Evolutionary conservation across 2,888 invertebrate genomes (phyloP).

Genomic region (Epiblema foenella): DNA sequence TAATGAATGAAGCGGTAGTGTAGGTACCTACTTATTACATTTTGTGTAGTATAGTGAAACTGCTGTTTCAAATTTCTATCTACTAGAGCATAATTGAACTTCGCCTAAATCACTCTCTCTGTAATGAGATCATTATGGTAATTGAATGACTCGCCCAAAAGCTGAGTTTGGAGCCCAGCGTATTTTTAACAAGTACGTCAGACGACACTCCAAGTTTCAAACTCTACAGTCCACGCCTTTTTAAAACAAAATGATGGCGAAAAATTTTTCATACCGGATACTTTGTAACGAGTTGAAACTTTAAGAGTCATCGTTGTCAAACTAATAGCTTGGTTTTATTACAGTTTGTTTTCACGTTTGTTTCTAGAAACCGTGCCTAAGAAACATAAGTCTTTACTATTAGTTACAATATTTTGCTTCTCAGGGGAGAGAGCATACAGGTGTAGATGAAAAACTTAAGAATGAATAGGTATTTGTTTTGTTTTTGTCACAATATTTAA

Average conservation of each 20-base stretch:
- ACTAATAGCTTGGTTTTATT: constrained; percentile 14
- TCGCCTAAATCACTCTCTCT: constrained; percentile 37
- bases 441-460: no score
- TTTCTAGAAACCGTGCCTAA: background rate
- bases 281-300: constrained; percentile 23
- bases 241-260: constrained; percentile 47
- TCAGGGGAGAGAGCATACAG: no score
- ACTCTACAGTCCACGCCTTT: constrained; percentile 44
- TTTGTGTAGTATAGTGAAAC: background rate
- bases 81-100: constrained; percentile 23
- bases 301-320: constrained; percentile 9
- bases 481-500: no score
- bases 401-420: no score
- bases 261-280: constrained; percentile 41
- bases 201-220: constrained; percentile 47
- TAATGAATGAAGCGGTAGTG: background rate
- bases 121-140: constrained; percentile 40
- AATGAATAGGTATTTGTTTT: no score
- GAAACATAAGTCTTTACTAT: no score
- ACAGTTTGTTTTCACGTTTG: background rate
- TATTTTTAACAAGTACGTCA: constrained; percentile 48
- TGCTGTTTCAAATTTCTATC: background rate
- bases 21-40: background rate
- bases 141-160: constrained; percentile 37
- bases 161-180: constrained; percentile 33